Percentiles rank a stretch among this genome's conserved stretches.
Conservation (phyloP, 2,888 invertebrate species). For the Coremacera marginata region DNA sequence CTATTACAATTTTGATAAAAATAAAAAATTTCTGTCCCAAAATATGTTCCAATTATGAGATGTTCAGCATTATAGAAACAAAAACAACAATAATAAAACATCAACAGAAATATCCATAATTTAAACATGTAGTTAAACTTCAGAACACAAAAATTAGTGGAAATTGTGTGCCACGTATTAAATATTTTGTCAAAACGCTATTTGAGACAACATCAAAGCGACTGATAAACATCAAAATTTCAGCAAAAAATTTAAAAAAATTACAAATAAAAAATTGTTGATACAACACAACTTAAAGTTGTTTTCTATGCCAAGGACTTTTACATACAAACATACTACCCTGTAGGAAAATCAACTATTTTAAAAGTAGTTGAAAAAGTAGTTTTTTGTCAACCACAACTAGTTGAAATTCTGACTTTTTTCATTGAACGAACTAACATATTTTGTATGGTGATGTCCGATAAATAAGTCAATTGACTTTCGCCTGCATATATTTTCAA, state of each 20-base stretch:
- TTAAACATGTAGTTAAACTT: not conserved
- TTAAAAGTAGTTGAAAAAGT: no score
- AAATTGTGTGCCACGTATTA: not conserved
- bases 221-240: no score
- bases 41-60: conserved; percentile 20
- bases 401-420: no score
- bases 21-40: not conserved
- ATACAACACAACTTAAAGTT: not conserved
- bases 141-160: not conserved
- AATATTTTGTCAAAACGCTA: not conserved
- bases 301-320: not conserved
- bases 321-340: not conserved
- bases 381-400: no score
- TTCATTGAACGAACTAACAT: no score
- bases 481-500: no score
- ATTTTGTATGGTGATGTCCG: no score
- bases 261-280: not conserved
- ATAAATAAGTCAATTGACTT: no score
- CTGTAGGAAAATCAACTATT: no score
- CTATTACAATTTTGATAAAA: not conserved
- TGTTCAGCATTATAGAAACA: not conserved
- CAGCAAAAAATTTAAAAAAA: not conserved
- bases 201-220: no score
- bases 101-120: not conserved
- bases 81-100: conserved; percentile 17